Evolutionary conservation across 2,797 vertebrate genomes (phyloP), one percentile per base, ranked within the genome.

Genomic region (Trachurus trachurus): DNA sequence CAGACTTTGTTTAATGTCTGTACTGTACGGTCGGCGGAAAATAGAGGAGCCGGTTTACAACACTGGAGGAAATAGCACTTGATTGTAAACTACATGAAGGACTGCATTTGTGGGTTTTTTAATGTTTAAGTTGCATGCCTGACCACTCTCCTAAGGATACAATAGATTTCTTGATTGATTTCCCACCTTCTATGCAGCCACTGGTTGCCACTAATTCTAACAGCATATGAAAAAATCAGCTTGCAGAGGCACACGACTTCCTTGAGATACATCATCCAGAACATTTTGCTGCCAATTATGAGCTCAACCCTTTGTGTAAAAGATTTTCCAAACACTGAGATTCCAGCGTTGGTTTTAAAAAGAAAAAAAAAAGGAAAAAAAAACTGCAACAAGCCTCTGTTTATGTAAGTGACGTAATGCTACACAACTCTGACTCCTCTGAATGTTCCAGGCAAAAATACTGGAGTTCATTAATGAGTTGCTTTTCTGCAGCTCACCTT

Each of bases 1-100:
- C 69, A 74, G 78, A 81, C 86, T 74, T 78, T 83, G 76, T 83
- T 49, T 74, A 85, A 79, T 74, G 80, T 77, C 74, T 74, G 74
- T 45, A 49, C 26, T 26, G 3, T 60, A 37, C 62, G 66, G 58
- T 63, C 17, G 50, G 66, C 67, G 69, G 63, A 83, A 85, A 73
- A 77, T 2, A 37, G 26, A 78, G 37, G 0, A 64, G n/a, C 10
- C 16, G 13, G 49, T 56, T 71, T 39, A 53, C 29, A 84, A 42
- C 58, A 11, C 45, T 3, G 37, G 34, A 40, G 42, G 59, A 60
- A 79, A 78, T 74, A 54, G 0, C 39, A 49, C 9, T 63, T 62
- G 19, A 59, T 39, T 65, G 29, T 57, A 47, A 79, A 73, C 2
- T 9, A 40, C 57, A 67, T 34, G 60, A 74, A 80, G 16, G 21